phyloP scores from a whole-genome alignment of 2,797 vertebrate genomes.

The Protonibea diacanthus region DNA sequence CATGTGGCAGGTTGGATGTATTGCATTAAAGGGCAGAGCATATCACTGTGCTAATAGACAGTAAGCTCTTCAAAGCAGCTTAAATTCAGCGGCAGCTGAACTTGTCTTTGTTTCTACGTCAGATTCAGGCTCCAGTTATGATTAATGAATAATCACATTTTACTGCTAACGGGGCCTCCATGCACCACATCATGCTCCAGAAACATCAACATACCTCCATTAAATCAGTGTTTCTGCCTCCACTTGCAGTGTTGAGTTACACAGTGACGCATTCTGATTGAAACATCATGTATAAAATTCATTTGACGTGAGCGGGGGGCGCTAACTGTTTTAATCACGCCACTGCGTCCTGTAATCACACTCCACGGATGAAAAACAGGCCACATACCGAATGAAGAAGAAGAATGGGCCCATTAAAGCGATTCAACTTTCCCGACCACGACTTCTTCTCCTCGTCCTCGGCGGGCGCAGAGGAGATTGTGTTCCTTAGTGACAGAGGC shows the following conservation, averaged over 20 bases:
- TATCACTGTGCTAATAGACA: background rate
- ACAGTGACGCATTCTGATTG: background rate
- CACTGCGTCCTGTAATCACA: background rate
- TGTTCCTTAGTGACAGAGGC: conserved; percentile 36
- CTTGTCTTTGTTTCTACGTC: background rate
- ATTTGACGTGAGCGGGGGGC: too few species aligned
- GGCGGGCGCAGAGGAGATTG: background rate
- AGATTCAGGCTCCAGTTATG: background rate
- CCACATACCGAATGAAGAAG: background rate
- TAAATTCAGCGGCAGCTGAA: background rate
- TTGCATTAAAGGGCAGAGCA: conserved; percentile 30
- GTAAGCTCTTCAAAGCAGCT: too few species aligned
- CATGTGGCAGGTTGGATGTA: conserved; percentile 70
- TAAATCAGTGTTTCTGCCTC: background rate
- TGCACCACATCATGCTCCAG: too few species aligned
- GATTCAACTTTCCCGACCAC: background rate
- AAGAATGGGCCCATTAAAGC: conserved; percentile 26
- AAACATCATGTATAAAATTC: background rate
- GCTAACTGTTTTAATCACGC: background rate
- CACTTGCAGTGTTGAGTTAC: background rate
- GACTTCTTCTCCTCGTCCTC: background rate
- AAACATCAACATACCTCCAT: background rate
- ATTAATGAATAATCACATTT: background rate
- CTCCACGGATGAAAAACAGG: background rate
- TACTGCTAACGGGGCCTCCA: background rate